Evolutionary conservation across 2,888 invertebrate species (phyloP).

Genomic region (Deladenus siricidicola): DNA sequence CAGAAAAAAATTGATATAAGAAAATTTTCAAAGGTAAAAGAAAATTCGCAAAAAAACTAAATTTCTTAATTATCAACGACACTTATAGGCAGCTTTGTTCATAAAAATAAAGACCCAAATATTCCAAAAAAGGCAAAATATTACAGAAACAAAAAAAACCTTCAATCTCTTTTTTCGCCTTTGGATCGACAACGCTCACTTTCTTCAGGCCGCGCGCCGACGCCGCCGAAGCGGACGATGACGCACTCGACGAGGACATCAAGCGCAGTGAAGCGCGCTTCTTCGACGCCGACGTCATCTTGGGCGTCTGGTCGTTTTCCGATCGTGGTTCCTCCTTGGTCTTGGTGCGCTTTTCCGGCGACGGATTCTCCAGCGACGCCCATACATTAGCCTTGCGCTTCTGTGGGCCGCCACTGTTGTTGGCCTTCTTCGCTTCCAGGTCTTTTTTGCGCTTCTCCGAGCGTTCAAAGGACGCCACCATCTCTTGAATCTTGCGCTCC

Average conservation of each 20-base stretch:
- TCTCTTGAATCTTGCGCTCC: constrained; percentile 12
- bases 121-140: too few relatives aligned
- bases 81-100: background rate
- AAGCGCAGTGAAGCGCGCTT: background rate
- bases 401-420: background rate
- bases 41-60: too few relatives aligned
- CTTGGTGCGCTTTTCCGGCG: background rate
- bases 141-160: background rate
- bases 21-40: too few relatives aligned
- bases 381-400: constrained; percentile 2
- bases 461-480: constrained; percentile 9
- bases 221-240: background rate
- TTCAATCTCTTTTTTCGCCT: background rate
- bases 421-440: constrained; percentile 3
- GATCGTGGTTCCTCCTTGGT: background rate
- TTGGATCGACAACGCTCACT: background rate
- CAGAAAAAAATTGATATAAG: too few relatives aligned
- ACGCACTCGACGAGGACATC: background rate
- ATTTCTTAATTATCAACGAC: too few relatives aligned
- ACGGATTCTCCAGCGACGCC: too few relatives aligned
- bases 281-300: background rate
- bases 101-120: background rate
- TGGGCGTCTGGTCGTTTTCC: background rate
- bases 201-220: too few relatives aligned
- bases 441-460: constrained; percentile 10